These are phyloP conservation scores for Cenopis cana DNA, from an alignment of 2,888 invertebrate species.

Conservation along the genomic window DNA sequence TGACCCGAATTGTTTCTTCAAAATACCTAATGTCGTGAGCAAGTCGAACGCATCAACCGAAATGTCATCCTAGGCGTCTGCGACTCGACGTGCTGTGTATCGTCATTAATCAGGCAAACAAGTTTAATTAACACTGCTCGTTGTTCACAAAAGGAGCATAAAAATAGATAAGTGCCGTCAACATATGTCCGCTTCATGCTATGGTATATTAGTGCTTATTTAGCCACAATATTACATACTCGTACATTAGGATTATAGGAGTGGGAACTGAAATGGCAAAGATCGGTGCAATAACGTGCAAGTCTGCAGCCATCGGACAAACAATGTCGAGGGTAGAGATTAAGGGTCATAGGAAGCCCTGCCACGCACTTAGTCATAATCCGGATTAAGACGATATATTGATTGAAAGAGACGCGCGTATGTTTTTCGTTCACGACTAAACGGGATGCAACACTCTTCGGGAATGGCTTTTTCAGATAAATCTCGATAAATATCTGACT, in stretches of 20 bases:
- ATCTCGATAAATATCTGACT: no score
- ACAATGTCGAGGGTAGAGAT: conserved; percentile 26
- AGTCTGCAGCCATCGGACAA: conserved; percentile 9
- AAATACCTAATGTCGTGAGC: conserved; percentile 34
- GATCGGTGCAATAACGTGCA: conserved; percentile 24
- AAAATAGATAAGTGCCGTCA: conserved; percentile 44
- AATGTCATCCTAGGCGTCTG: conserved; percentile 12
- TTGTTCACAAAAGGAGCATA: conserved; percentile 42
- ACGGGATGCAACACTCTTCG: no score
- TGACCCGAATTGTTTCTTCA: conserved; percentile 51
- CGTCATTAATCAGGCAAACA: conserved; percentile 47
- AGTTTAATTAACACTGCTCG: conserved; percentile 47
- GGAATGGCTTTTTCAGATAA: no score
- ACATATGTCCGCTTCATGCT: conserved; percentile 36
- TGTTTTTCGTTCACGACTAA: no score
- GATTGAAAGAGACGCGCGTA: no score
- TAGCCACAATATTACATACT: conserved; percentile 10
- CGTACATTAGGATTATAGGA: conserved; percentile 12
- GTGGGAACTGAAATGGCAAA: conserved; percentile 18
- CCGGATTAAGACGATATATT: no score
- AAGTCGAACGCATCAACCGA: conserved; percentile 18
- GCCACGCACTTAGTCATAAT: conserved; percentile 16
- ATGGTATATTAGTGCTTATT: conserved; percentile 13
- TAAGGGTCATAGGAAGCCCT: conserved; percentile 29
- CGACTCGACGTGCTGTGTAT: conserved; percentile 13